phyloP scores from a whole-genome alignment of 64 coral and sea anemone genomes.

The Montipora capricornis region DNA sequence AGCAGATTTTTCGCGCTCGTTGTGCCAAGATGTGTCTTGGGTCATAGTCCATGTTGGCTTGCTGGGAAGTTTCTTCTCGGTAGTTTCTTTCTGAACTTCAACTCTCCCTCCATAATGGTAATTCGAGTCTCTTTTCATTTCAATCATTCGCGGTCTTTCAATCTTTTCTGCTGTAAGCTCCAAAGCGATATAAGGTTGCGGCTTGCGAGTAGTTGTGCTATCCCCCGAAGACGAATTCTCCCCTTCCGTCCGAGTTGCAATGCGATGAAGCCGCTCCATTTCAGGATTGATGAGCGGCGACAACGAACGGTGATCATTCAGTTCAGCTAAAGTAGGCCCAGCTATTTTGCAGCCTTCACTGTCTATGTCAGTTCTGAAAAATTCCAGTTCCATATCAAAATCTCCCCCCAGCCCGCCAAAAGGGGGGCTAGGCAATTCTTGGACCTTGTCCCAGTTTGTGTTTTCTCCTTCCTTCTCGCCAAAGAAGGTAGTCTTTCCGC shows the following conservation, averaged over 20 bases:
- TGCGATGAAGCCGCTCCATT: conserved; percentile 95
- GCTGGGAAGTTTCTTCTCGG: conserved; percentile 33
- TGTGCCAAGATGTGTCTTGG: conserved; percentile 3
- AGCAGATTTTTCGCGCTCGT: conserved; percentile 29
- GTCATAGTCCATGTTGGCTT: conserved; percentile 48
- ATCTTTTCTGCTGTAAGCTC: conserved; percentile 28
- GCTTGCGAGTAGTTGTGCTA: conserved; percentile 26
- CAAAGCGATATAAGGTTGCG: conserved; percentile 31
- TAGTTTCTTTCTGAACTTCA: background rate
- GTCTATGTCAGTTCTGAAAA: conserved; percentile 72
- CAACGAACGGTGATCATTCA: conserved; percentile 85
- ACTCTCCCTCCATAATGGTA: background rate
- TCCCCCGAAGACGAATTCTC: conserved; percentile 56
- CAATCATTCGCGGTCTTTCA: conserved; percentile 6
- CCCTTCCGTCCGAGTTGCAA: conserved; percentile 80
- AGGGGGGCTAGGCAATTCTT: conserved; percentile 50
- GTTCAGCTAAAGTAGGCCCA: conserved; percentile 95
- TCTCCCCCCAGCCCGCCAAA: conserved; percentile 75
- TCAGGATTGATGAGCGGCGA: conserved; percentile 98
- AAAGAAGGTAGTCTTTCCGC: conserved; percentile 6
- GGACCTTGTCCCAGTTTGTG: conserved; percentile 52
- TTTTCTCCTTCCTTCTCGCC: conserved; percentile 15
- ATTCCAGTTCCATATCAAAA: conserved; percentile 92
- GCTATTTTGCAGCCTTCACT: conserved; percentile 76
- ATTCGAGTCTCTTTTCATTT: conserved; percentile 26